Conservation (phyloP, 1,140 invertebrate species). For the Temnothorax nylanderi region DNA sequence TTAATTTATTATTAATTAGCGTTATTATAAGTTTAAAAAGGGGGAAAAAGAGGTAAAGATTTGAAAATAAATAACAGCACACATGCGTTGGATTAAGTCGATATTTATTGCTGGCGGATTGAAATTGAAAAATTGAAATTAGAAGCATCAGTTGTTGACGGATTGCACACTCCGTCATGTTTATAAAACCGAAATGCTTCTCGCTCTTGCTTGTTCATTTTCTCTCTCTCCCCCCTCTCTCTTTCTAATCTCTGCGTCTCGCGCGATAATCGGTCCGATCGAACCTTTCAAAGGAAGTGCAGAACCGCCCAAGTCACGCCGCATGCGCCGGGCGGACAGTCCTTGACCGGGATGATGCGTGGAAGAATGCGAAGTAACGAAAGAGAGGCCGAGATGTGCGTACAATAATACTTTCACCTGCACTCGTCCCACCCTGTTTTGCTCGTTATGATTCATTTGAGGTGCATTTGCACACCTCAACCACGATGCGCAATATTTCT, state of each 20-base stretch:
- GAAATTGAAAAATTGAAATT: background rate
- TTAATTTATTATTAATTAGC: background rate
- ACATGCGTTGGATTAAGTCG: no score
- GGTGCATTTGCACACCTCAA: background rate
- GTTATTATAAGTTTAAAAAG: no score
- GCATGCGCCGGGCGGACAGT: conserved; percentile 43
- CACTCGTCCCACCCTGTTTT: conserved; percentile 61
- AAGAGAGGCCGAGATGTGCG: conserved; percentile 68
- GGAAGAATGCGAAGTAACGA: conserved; percentile 73
- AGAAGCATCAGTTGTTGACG: background rate
- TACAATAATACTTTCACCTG: conserved; percentile 75
- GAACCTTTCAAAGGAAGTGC: conserved; percentile 62
- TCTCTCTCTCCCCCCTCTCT: background rate
- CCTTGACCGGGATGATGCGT: conserved; percentile 74
- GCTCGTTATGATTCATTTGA: conserved; percentile 48
- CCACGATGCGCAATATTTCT: no score
- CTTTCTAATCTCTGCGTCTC: background rate
- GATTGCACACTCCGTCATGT: background rate
- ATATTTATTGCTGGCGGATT: background rate
- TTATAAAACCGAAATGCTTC: background rate
- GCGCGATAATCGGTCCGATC: conserved; percentile 14
- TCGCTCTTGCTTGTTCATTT: background rate
- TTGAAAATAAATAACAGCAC: no score
- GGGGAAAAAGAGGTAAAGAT: no score
- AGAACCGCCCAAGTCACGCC: conserved; percentile 66